Percentiles rank a stretch among this genome's conserved stretches.
Conservation (phyloP, 2,113 vertebrate genomes). For the Ancistrus triradiatus region DNA sequence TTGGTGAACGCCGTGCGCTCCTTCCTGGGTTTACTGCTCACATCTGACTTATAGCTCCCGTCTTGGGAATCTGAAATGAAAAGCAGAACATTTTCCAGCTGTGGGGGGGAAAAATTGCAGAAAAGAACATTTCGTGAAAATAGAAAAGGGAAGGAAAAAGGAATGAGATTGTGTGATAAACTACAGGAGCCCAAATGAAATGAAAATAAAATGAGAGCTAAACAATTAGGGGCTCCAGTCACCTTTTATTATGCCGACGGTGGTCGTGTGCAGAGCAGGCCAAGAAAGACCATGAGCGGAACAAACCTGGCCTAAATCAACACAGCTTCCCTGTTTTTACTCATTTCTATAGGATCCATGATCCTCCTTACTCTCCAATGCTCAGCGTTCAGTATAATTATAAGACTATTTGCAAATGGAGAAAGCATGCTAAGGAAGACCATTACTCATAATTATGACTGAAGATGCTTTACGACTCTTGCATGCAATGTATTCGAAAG, state of each 20-base stretch:
- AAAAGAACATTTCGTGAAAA: conserved; percentile 11
- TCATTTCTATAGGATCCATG: conserved; percentile 14
- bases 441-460: too few relatives aligned
- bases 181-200: conserved; percentile 45
- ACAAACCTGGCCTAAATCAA: conserved; percentile 41
- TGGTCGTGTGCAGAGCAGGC: conserved; percentile 29
- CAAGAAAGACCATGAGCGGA: conserved; percentile 3
- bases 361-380: too few relatives aligned
- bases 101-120: conserved; percentile 39
- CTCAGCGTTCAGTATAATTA: too few relatives aligned
- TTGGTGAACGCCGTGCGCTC: conserved; percentile 93
- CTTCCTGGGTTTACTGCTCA: conserved; percentile 89
- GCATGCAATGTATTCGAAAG: too few relatives aligned
- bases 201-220: conserved; percentile 48
- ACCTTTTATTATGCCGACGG: conserved; percentile 41
- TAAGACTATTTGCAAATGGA: too few relatives aligned
- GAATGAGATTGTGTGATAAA: conserved; percentile 47
- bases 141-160: conserved; percentile 15
- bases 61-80: conserved; percentile 83
- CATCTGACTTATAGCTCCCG: conserved; percentile 87
- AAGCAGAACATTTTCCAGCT: conserved; percentile 62
- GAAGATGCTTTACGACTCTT: too few relatives aligned
- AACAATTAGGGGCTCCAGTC: conserved; percentile 50
- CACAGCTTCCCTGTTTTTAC: conserved; percentile 18
- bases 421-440: too few relatives aligned